Conservation (phyloP, 2,888 invertebrate species). For the Parnassius glacialis region DNA sequence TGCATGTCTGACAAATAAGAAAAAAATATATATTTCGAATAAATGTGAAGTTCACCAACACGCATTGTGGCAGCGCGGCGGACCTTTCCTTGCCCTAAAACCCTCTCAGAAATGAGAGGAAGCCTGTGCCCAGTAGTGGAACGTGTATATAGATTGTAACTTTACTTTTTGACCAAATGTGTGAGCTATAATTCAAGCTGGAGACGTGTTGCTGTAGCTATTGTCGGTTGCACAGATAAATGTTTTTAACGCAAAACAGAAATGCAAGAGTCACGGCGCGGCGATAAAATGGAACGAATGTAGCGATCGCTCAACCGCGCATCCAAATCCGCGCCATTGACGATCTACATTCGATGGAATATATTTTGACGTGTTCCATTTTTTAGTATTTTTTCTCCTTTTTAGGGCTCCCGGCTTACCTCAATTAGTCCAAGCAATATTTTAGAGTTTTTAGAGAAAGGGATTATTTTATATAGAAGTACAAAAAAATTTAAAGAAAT, state of each 20-base stretch:
- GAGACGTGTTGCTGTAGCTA: slow-evolving; percentile 21
- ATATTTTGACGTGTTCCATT: slow-evolving; percentile 68
- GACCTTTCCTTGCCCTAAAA: too few relatives aligned
- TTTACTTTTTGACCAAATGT: neutral
- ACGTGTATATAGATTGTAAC: too few relatives aligned
- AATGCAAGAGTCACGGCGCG: slow-evolving; percentile 24
- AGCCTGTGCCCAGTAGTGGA: too few relatives aligned
- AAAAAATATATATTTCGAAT: too few relatives aligned
- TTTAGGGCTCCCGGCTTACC: slow-evolving; percentile 18
- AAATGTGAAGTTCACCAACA: too few relatives aligned
- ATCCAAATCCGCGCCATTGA: slow-evolving; percentile 50
- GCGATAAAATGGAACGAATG: slow-evolving; percentile 30
- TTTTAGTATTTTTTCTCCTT: slow-evolving; percentile 41
- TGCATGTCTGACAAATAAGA: too few relatives aligned
- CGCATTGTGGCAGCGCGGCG: too few relatives aligned
- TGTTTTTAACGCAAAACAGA: slow-evolving; percentile 16
- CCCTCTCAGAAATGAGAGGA: too few relatives aligned
- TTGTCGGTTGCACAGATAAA: slow-evolving; percentile 14
- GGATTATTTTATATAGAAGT: too few relatives aligned
- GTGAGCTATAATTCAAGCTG: slow-evolving; percentile 7
- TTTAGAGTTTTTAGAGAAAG: too few relatives aligned
- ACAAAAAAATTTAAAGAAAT: too few relatives aligned
- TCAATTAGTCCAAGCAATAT: slow-evolving; percentile 7
- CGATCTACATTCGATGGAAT: slow-evolving; percentile 58
- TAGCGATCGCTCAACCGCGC: slow-evolving; percentile 34